A percentile compares a stretch with the other conserved stretches of the same genome.
Conservation (phyloP, 1,140 invertebrate species). For the Akabosia matsudoensis region DNA sequence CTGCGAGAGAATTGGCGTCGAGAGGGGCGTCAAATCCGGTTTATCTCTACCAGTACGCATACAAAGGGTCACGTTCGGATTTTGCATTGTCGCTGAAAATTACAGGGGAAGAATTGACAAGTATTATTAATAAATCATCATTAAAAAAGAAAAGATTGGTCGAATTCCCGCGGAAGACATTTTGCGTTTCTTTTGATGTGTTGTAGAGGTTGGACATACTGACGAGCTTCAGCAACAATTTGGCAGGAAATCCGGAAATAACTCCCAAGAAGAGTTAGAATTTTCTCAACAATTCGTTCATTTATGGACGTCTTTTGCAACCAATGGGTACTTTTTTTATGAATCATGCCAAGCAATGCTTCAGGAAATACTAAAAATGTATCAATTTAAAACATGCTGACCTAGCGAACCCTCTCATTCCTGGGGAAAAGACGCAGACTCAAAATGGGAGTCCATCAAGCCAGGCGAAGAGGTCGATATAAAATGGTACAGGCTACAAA, state of each 20-base stretch:
- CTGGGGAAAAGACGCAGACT: not conserved
- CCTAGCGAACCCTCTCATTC: not conserved
- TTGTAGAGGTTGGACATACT: not conserved
- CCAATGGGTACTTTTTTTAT: not conserved
- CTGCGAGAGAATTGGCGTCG: not conserved
- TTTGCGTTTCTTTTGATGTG: too few relatives aligned
- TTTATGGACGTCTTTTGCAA: not conserved
- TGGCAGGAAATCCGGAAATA: not conserved
- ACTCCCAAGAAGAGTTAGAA: not conserved
- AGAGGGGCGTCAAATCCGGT: not conserved
- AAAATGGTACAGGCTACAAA: not conserved
- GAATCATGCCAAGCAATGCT: not conserved
- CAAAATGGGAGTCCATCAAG: not conserved
- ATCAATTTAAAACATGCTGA: not conserved
- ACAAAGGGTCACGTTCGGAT: not conserved
- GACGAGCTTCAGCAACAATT: not conserved
- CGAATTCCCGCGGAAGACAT: too few relatives aligned
- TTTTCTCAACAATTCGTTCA: conserved; percentile 4
- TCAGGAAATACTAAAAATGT: not conserved
- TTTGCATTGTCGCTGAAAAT: not conserved
- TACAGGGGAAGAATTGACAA: not conserved
- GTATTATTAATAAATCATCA: not conserved
- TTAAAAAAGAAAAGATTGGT: not conserved
- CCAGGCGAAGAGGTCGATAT: not conserved
- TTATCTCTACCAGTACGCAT: conserved; percentile 1